These are phyloP conservation scores for Polyergus mexicanus DNA, from an alignment of 1,140 invertebrate genomes.

Conservation along the genomic window DNA sequence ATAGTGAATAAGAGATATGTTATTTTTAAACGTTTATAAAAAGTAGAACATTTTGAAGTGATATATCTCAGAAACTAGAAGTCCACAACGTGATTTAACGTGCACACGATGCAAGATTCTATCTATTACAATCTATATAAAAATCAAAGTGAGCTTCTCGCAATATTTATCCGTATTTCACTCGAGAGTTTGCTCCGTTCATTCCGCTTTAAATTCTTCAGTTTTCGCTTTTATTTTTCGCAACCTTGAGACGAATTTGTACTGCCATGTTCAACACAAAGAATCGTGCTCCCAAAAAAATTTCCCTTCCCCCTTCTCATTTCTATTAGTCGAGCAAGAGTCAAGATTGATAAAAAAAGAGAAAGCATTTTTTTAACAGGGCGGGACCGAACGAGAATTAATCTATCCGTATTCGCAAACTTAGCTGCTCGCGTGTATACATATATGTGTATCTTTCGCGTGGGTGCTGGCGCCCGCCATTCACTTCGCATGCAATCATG, in stretches of 20 bases:
- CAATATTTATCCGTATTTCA: not conserved
- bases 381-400: not conserved
- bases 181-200: not conserved
- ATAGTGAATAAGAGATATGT: no score
- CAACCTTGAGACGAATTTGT: not conserved
- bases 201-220: not conserved
- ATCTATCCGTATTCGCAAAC: not conserved
- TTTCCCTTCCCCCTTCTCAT: not conserved
- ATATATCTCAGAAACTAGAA: no score
- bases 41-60: no score
- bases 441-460: slow-evolving; percentile 4
- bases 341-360: slow-evolving; percentile 10
- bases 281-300: no score
- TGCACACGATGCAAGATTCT: no score
- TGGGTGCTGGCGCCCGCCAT: slow-evolving; percentile 54
- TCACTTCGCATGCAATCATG: slow-evolving; percentile 17
- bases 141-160: no score
- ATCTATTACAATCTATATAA: no score
- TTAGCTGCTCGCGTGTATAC: not conserved
- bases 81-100: no score
- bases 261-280: not conserved
- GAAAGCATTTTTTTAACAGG: slow-evolving; percentile 8
- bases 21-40: no score
- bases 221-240: not conserved
- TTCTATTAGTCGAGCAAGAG: not conserved